Evolutionary conservation across 2,113 vertebrate species (phyloP).

Genomic region (Eulemur macaco): DNA sequence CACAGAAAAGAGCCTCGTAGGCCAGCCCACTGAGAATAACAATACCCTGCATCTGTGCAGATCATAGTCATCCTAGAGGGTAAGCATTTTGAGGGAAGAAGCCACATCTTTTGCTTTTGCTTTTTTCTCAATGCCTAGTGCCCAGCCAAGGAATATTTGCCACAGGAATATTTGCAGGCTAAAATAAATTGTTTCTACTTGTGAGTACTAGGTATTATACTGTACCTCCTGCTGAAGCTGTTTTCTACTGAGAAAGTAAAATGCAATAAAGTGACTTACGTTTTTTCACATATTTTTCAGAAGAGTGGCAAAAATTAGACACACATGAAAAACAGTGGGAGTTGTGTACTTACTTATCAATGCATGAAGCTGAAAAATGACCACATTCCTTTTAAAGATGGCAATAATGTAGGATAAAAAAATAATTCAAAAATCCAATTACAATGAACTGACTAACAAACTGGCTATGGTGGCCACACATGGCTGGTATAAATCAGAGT

Average conservation of each 20-base stretch:
- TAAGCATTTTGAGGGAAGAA: conserved; percentile 59
- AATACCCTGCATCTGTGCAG: neutral
- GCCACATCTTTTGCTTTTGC: neutral
- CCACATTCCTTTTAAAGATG: conserved; percentile 70
- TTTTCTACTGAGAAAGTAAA: conserved; percentile 56
- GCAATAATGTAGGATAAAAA: conserved; percentile 64
- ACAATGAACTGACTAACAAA: conserved; percentile 71
- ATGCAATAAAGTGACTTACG: conserved; percentile 15
- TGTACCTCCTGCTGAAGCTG: neutral
- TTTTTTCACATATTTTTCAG: conserved; percentile 70
- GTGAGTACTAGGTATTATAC: conserved; percentile 43
- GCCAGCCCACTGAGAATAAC: too few relatives aligned
- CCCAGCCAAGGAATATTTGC: neutral
- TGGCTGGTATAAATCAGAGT: conserved; percentile 73
- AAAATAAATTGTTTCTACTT: conserved; percentile 49
- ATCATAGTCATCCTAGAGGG: neutral
- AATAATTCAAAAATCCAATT: conserved; percentile 75
- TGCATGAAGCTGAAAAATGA: conserved; percentile 64
- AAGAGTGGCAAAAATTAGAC: conserved; percentile 40
- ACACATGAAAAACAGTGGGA: conserved; percentile 57
- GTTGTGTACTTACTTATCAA: conserved; percentile 51
- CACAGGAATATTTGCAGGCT: neutral
- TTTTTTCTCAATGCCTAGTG: neutral
- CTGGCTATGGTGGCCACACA: conserved; percentile 41
- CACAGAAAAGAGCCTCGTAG: neutral